A percentile compares a stretch with the other conserved stretches of the same genome.
These are phyloP conservation scores for Aphaenogaster floridana DNA, from an alignment of 1,140 invertebrate species.

Conservation along the genomic window DNA sequence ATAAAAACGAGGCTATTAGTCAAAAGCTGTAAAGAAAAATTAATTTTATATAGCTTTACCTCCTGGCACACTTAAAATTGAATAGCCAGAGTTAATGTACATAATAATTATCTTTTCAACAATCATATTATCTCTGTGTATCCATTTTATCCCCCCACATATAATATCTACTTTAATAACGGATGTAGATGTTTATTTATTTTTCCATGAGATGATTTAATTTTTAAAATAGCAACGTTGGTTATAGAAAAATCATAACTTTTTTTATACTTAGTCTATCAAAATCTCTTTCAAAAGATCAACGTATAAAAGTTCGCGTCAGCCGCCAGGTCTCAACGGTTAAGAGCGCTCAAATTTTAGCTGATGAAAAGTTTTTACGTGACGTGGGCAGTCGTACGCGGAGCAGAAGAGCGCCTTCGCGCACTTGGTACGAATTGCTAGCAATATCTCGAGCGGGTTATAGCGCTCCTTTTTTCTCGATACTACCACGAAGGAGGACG, in stretches of 20 bases:
- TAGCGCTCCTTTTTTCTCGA: constrained; percentile 17
- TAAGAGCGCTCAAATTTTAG: constrained; percentile 43
- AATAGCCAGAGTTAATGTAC: not conserved
- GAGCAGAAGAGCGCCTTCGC: constrained; percentile 6
- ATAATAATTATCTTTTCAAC: not conserved
- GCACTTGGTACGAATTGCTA: constrained; percentile 46
- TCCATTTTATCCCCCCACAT: not conserved
- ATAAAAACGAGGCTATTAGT: constrained; percentile 7
- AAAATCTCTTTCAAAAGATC: constrained; percentile 9
- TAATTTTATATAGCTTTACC: not conserved
- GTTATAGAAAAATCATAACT: not conserved
- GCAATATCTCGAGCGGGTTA: constrained; percentile 30
- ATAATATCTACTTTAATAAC: not conserved
- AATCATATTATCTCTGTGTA: too few species aligned
- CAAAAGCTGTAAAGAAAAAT: not conserved
- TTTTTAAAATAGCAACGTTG: not conserved
- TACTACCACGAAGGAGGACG: not conserved
- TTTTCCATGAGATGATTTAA: constrained; percentile 1
- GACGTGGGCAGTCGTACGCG: constrained; percentile 21
- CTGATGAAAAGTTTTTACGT: constrained; percentile 61
- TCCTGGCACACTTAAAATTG: not conserved
- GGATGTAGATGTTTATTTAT: not conserved
- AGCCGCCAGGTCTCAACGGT: not conserved
- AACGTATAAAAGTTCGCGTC: constrained; percentile 5
- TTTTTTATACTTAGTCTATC: constrained; percentile 8